Evolutionary conservation across 2,888 invertebrate genomes (phyloP), one percentile per base, ranked within the genome.

Genomic region (Hirtodrosophila histrioides): DNA sequence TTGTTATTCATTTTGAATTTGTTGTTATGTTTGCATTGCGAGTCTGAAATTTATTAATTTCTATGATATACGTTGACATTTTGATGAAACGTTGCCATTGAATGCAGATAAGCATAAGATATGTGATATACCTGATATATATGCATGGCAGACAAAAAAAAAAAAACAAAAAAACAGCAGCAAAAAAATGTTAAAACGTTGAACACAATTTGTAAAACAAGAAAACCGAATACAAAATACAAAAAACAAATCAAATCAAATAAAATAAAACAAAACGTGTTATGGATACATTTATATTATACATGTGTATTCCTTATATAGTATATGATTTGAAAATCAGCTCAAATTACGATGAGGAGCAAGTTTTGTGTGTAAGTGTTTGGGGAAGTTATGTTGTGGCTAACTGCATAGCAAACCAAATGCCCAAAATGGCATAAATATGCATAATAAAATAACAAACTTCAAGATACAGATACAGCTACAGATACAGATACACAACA

Each of bases 71-170:
- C 54, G 86, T 58, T 88, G 87, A 85, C 85, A 81, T 81, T 84
- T 85, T 85, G 86, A 85, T 86, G 88, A 88, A 85, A 88, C 79
- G 78, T 82, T 75, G 87, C 87, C 82, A 82, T 85, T 75, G 82
- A 87, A 66, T 62, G 71, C 69, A 81, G 81, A 82, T 82, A 87
- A 85, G 78, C 85, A 72, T 58, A 78, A 86, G 85, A 78, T 86
- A 82, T 85, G 57, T 31, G 67, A 77, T 77, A 73, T 46, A 41
- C 11, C 66, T 24, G 45, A 44, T 48, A 68, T 11, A 48, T 33
- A 8, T 54, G 43, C 36, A 50, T 33, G 41, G 17, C 46, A 29
- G 44, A 27, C 2, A 61, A 41, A 62, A 49, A n/a, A 49, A 56
- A 24, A 57, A 57, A 61, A 41, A 62, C 46, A n/a, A 49, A 56